These are phyloP conservation scores for Ceuthmochares aereus DNA, from an alignment of 2,113 vertebrate genomes.

Conservation along the genomic window DNA sequence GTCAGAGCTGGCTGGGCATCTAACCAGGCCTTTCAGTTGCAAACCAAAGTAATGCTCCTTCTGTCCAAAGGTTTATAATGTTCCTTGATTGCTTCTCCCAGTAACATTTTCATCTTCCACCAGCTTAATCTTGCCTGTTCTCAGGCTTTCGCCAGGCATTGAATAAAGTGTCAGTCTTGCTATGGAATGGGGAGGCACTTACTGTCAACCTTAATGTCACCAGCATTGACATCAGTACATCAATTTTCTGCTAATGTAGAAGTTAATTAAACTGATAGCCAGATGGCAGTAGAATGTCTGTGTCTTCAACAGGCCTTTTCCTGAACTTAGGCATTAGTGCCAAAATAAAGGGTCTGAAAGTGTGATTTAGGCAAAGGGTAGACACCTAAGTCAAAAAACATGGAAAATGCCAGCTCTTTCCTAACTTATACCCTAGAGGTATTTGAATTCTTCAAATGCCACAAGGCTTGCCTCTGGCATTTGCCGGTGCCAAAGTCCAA, in stretches of 20 bases:
- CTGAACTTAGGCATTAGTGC: not conserved
- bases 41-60: not conserved
- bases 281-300: not conserved
- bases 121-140: not conserved
- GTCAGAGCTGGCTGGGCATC: not conserved
- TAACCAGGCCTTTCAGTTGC: not conserved
- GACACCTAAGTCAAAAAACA: not conserved
- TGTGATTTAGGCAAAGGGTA: not conserved
- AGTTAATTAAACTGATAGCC: not conserved
- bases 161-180: not conserved
- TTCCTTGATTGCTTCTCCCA: not conserved
- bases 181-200: not conserved
- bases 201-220: not conserved
- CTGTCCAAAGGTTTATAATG: not conserved
- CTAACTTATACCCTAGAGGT: not conserved
- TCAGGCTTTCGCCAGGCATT: not conserved
- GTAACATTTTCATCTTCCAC: not conserved
- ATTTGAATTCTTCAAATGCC: not conserved
- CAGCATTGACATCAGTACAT: not conserved
- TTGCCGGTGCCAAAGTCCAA: not conserved
- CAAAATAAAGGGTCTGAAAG: not conserved
- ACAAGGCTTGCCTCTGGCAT: not conserved
- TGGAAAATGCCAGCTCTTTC: not conserved
- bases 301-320: not conserved
- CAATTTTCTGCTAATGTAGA: not conserved